Evolutionary conservation across 1,140 invertebrate genomes (phyloP).

Genomic region (Bactericera cockerelli): DNA sequence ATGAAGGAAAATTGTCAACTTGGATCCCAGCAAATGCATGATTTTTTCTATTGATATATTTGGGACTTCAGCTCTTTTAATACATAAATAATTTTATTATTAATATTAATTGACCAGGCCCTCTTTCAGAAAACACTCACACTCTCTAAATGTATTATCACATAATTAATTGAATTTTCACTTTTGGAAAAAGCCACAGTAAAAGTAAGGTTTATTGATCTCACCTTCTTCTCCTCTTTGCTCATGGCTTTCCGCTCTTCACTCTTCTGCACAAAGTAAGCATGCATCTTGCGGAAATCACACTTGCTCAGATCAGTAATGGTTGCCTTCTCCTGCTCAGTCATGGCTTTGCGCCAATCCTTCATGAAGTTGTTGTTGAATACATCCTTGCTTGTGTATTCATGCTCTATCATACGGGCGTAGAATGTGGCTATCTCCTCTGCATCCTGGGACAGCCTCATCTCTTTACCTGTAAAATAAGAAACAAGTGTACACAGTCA

Average conservation of each 20-base stretch:
- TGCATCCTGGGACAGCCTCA: constrained; percentile 60
- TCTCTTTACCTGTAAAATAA: constrained; percentile 45
- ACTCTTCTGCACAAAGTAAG: constrained; percentile 65
- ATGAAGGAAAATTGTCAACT: too few species aligned
- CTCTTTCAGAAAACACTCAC: too few species aligned
- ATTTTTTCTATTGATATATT: too few species aligned
- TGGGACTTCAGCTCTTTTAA: too few species aligned
- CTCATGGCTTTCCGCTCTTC: constrained; percentile 70
- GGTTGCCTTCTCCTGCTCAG: constrained; percentile 51
- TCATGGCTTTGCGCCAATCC: constrained; percentile 85
- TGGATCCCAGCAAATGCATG: too few species aligned
- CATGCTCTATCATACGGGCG: constrained; percentile 95
- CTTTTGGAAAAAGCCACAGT: too few species aligned
- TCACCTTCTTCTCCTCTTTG: constrained; percentile 63
- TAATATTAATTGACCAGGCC: too few species aligned
- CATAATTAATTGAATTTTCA: too few species aligned
- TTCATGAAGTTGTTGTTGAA: constrained; percentile 98
- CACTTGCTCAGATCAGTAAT: constrained; percentile 86
- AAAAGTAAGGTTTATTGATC: too few species aligned
- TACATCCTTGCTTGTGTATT: constrained; percentile 86
- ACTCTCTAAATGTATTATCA: too few species aligned
- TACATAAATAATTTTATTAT: too few species aligned
- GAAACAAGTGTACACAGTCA: too few species aligned
- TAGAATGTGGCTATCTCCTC: constrained; percentile 99
- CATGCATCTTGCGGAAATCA: constrained; percentile 82